A percentile compares a stretch with the other conserved stretches of the same genome.
These are phyloP conservation scores for Luehdorfia chinensis DNA, from an alignment of 1,140 invertebrate genomes.

Conservation along the genomic window DNA sequence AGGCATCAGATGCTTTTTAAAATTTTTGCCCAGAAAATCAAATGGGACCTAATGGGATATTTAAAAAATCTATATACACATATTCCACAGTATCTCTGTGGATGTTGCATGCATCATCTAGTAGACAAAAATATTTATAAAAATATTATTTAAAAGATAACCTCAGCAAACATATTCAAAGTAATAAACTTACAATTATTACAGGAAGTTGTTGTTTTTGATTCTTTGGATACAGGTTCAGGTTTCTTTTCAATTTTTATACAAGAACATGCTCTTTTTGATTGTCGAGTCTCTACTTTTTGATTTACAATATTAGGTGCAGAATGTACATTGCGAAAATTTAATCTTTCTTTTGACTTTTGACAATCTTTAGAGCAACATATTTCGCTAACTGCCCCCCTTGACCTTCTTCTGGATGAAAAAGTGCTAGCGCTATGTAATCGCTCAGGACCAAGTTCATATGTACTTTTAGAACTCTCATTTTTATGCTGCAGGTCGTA, in stretches of 20 bases:
- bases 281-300: slow-evolving; percentile 29
- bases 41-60: too few species aligned
- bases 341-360: slow-evolving; percentile 24
- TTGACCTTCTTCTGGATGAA: slow-evolving; percentile 63
- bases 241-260: slow-evolving; percentile 41
- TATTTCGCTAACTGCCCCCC: slow-evolving; percentile 27
- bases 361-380: slow-evolving; percentile 47
- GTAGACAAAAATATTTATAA: too few species aligned
- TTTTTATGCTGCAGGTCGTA: slow-evolving; percentile 67
- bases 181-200: slow-evolving; percentile 55
- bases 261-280: slow-evolving; percentile 52
- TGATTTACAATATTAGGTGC: slow-evolving; percentile 40
- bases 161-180: too few species aligned
- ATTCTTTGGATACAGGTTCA: slow-evolving; percentile 30
- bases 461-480: slow-evolving; percentile 26
- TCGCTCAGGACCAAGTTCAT: slow-evolving; percentile 56
- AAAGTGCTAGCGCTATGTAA: slow-evolving; percentile 71
- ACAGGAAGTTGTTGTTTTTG: slow-evolving; percentile 32
- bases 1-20: too few species aligned
- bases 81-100: too few species aligned
- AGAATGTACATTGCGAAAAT: slow-evolving; percentile 42
- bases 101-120: too few species aligned
- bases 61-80: too few species aligned
- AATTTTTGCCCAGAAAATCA: too few species aligned
- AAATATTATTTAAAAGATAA: too few species aligned